Percentiles rank a stretch among this genome's conserved stretches.
Evolutionary conservation across 2,113 vertebrate species (phyloP).

Genomic region (Perca fluviatilis): DNA sequence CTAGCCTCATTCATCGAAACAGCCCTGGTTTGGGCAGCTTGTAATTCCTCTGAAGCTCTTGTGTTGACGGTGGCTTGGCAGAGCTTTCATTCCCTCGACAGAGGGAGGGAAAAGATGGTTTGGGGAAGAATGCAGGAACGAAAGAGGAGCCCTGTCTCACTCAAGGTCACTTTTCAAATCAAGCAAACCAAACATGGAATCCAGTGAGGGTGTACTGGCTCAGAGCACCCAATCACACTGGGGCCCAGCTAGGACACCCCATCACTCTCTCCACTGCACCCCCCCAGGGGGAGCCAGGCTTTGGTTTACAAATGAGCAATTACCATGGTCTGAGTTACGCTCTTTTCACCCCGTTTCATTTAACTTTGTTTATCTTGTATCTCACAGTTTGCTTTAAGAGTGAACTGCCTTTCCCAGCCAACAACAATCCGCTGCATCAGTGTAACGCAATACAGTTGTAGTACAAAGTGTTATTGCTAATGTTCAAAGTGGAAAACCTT

Average conservation of each 20-base stretch:
- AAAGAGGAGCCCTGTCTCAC: conserved; percentile 55
- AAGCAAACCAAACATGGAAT: conserved; percentile 64
- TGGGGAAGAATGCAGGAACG: conserved; percentile 48
- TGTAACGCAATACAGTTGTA: conserved; percentile 34
- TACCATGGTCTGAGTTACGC: conserved; percentile 62
- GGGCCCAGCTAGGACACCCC: conserved; percentile 54
- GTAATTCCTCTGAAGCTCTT: conserved; percentile 65
- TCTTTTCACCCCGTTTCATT: conserved; percentile 63
- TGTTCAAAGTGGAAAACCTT: conserved; percentile 8
- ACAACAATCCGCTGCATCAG: conserved; percentile 42
- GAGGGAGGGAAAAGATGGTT: conserved; percentile 58
- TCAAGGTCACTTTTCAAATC: conserved; percentile 79
- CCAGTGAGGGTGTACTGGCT: conserved; percentile 67
- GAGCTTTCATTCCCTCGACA: conserved; percentile 54
- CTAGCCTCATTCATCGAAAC: conserved; percentile 62
- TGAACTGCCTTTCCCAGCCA: conserved; percentile 47
- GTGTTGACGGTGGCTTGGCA: conserved; percentile 69
- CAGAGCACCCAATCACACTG: conserved; percentile 64
- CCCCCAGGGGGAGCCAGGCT: conserved; percentile 59
- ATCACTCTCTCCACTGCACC: conserved; percentile 65
- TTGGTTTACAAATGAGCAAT: conserved; percentile 77
- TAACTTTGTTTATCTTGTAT: conserved; percentile 77
- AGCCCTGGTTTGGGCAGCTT: conserved; percentile 46
- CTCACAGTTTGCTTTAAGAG: conserved; percentile 57
- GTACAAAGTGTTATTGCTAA: conserved; percentile 8